phyloP scores from a whole-genome alignment of 2,888 invertebrate species.

The Zaprionus lineosus region DNA sequence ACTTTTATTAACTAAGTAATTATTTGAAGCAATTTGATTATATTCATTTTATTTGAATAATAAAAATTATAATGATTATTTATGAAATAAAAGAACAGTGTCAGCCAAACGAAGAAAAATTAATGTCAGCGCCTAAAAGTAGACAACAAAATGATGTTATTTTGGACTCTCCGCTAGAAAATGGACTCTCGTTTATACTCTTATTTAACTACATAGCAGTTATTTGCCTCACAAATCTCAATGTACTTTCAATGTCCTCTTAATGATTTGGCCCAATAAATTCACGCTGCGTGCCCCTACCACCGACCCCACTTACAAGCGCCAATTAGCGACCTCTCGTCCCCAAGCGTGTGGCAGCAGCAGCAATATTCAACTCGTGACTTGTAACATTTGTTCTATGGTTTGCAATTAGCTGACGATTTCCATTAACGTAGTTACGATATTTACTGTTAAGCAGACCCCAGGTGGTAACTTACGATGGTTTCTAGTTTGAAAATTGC shows the following conservation, averaged over 20 bases:
- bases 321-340: slow-evolving; percentile 33
- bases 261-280: slow-evolving; percentile 39
- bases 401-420: slow-evolving; percentile 66
- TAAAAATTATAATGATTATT: too few species aligned
- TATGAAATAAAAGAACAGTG: too few species aligned
- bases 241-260: slow-evolving; percentile 54
- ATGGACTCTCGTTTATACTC: too few species aligned
- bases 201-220: not conserved
- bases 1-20: too few species aligned
- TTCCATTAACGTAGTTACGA: slow-evolving; percentile 53
- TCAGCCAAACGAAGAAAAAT: too few species aligned
- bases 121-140: too few species aligned
- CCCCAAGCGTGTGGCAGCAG: not conserved
- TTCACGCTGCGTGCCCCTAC: slow-evolving; percentile 43
- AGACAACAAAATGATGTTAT: too few species aligned
- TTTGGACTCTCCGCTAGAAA: too few species aligned
- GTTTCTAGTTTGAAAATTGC: slow-evolving; percentile 15
- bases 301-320: slow-evolving; percentile 53
- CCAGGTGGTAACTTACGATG: slow-evolving; percentile 40
- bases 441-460: slow-evolving; percentile 58
- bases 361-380: slow-evolving; percentile 10
- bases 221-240: slow-evolving; percentile 54
- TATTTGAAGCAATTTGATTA: too few species aligned
- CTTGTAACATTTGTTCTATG: slow-evolving; percentile 44
- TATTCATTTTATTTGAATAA: too few species aligned